A percentile compares a stretch with the other conserved stretches of the same genome.
These are phyloP conservation scores for Pardalotus punctatus DNA, from an alignment of 2,113 vertebrate genomes.

Conservation along the genomic window DNA sequence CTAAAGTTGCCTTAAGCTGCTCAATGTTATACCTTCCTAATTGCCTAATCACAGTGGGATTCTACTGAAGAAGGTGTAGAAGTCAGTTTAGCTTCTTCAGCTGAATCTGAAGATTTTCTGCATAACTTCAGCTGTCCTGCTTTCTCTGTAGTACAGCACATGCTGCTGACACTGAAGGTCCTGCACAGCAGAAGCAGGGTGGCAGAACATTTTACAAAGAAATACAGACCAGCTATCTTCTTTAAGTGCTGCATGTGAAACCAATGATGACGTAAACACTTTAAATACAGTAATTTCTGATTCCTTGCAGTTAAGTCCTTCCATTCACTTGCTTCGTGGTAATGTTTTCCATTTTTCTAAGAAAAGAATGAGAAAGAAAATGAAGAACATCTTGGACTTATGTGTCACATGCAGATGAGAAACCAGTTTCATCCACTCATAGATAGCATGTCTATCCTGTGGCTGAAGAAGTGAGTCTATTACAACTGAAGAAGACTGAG, in stretches of 20 bases:
- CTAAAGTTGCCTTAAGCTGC: not conserved
- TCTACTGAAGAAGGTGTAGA: not conserved
- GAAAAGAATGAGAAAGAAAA: not conserved
- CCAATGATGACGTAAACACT: not conserved
- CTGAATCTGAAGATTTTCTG: not conserved
- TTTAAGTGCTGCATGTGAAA: not conserved
- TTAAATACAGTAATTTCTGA: not conserved
- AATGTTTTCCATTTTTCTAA: not conserved
- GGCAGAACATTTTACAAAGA: not conserved
- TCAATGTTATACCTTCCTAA: fast-evolving
- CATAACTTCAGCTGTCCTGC: not conserved
- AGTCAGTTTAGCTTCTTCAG: not conserved
- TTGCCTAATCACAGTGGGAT: not conserved
- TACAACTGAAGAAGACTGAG: not conserved
- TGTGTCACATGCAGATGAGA: not conserved
- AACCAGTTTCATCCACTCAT: not conserved
- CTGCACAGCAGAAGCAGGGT: not conserved
- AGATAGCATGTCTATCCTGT: not conserved
- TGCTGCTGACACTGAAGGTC: not conserved
- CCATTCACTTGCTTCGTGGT: not conserved
- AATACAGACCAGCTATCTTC: not conserved
- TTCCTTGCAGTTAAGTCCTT: not conserved
- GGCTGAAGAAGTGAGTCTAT: not conserved
- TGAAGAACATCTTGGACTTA: not conserved
- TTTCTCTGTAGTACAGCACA: not conserved